Conservation (phyloP, 2,113 vertebrate genomes). For the Nerophis ophidion region DNA sequence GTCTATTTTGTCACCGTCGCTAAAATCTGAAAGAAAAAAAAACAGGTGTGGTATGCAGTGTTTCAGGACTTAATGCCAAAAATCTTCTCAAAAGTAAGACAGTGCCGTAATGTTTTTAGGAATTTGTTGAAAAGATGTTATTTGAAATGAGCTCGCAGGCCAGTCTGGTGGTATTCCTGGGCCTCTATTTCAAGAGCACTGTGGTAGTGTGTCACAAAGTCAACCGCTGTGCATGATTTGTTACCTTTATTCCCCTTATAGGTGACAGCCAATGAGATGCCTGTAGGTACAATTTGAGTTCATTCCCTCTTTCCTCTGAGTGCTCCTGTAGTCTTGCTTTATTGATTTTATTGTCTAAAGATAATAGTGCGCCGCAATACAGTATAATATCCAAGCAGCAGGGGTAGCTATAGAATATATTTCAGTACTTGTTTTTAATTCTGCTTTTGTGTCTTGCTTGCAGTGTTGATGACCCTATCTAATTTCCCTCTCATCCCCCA, state of each 20-base stretch:
- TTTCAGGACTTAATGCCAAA: too few species aligned
- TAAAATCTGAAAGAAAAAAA: too few species aligned
- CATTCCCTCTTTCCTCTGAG: neutral
- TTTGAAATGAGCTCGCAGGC: too few species aligned
- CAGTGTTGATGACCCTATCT: conserved; percentile 41
- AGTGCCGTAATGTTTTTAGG: too few species aligned
- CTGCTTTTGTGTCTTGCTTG: conserved; percentile 31
- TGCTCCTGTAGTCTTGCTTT: neutral
- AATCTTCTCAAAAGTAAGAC: too few species aligned
- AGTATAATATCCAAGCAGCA: too few species aligned
- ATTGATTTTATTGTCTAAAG: neutral
- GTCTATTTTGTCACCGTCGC: too few species aligned
- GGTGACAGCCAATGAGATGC: conserved; percentile 69
- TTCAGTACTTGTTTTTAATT: conserved; percentile 10
- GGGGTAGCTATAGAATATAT: too few species aligned
- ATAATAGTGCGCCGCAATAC: too few species aligned
- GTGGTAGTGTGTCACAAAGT: neutral
- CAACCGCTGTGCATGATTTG: conserved; percentile 18
- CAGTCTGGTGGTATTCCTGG: too few species aligned
- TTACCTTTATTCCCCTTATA: conserved; percentile 59
- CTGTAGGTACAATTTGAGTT: conserved; percentile 76
- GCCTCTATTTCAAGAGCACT: neutral
- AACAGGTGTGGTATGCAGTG: too few species aligned
- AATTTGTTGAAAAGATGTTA: too few species aligned
- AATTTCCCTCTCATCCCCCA: conserved; percentile 39